These are phyloP conservation scores for Coptotermes formosanus DNA, from an alignment of 1,140 invertebrate genomes.

Conservation along the genomic window DNA sequence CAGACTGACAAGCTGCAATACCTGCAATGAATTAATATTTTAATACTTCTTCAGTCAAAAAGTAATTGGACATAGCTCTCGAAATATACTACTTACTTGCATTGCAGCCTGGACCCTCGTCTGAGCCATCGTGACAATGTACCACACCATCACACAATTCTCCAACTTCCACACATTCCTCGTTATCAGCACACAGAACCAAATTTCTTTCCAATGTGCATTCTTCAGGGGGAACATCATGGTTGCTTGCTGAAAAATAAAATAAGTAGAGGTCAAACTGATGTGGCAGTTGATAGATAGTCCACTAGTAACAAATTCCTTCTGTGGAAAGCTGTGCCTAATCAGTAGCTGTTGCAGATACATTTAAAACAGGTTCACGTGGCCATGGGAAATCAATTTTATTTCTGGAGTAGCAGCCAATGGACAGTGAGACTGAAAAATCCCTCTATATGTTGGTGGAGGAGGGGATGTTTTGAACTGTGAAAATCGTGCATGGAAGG, in stretches of 20 bases:
- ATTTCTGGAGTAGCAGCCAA: too few species aligned
- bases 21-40: neutral
- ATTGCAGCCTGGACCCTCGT: slow-evolving; percentile 61
- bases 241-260: neutral
- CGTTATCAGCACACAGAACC: slow-evolving; percentile 58
- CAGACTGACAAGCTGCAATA: neutral
- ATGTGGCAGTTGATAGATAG: too few species aligned
- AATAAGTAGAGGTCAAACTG: neutral
- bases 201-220: slow-evolving; percentile 50
- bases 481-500: too few species aligned
- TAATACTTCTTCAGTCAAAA: neutral
- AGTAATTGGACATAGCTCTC: neutral
- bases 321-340: too few species aligned
- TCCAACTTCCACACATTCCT: slow-evolving; percentile 60
- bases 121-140: slow-evolving; percentile 79
- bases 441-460: too few species aligned
- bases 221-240: slow-evolving; percentile 40
- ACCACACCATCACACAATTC: slow-evolving; percentile 69
- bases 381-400: too few species aligned
- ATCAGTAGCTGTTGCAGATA: too few species aligned
- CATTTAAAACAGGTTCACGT: too few species aligned
- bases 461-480: too few species aligned
- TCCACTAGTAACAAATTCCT: too few species aligned
- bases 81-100: slow-evolving; percentile 42
- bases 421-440: too few species aligned